Evolutionary conservation across 2,888 invertebrate species (phyloP), one percentile per base, ranked within the genome.

Genomic region (Phortica okadai): DNA sequence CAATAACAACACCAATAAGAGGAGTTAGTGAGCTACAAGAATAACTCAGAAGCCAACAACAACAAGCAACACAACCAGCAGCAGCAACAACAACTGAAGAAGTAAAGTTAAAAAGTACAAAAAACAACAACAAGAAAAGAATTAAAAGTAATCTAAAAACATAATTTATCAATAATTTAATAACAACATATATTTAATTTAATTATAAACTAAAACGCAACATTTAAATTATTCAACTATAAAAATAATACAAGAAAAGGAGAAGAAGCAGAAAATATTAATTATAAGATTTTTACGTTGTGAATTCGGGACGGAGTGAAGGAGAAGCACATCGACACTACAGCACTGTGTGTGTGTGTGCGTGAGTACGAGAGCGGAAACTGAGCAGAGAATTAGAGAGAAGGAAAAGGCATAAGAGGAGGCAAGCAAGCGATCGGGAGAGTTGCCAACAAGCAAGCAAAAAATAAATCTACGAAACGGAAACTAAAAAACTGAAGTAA

Each of bases 61-160:
- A 82, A 80, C 80, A 84, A 84, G 78, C 81, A 84, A 82, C 79
- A 75, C 83, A 81, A 82, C 77, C 80, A 82, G 80, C 77, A 78
- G 67, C 78, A 82, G 75, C 78, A 75, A 75, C 75, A 75, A 74
- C 75, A 74, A 76, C 64, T 67, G 75, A 81, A 84, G 87, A 89
- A 89, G 87, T 86, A 89, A 89, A 89, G 89, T 90, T 90, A 89
- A 84, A 90, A 90, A 90, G 89, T 90, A 90, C 89, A 90, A 90
- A 89, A 88, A 50, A 50, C 50, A 50, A 50, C 50, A 50, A 50
- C 50, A 50, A 62, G 62, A 89, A 86, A 77, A 69, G 66, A 66
- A 66, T 66, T 66, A 41, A 66, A 76, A 78, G 73, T 75, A 75
- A 80, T 79, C 75, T 77, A 79, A 78, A 74, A 62, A 64, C 16